Conservation (phyloP, 1,140 invertebrate genomes). For the Parapsyche elsis region DNA sequence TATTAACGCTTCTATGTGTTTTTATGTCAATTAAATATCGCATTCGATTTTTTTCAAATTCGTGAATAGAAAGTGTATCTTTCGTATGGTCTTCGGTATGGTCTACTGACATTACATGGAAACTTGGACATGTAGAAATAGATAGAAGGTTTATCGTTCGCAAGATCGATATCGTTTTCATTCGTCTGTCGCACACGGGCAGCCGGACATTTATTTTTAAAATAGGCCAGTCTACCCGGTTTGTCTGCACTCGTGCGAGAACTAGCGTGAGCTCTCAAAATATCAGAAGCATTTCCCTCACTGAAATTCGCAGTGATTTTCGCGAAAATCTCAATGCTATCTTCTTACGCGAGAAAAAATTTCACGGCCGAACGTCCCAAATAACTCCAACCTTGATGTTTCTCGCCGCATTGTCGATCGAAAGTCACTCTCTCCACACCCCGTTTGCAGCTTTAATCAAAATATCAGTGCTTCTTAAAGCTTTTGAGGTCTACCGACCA, state of each 20-base stretch:
- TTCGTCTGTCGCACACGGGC: background rate
- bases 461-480: no score
- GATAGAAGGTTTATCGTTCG: background rate
- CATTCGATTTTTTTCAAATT: no score
- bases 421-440: background rate
- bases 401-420: background rate
- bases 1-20: no score
- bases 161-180: slow-evolving; percentile 13
- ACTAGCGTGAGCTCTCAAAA: slow-evolving; percentile 8
- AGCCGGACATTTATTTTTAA: slow-evolving; percentile 36
- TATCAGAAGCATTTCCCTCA: slow-evolving; percentile 17
- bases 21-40: no score
- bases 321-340: slow-evolving; percentile 16
- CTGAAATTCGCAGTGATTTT: background rate
- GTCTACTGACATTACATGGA: no score
- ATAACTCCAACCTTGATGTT: slow-evolving; percentile 17
- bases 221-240: slow-evolving; percentile 34
- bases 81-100: no score
- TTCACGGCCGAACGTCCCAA: slow-evolving; percentile 12
- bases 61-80: no score
- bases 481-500: no score
- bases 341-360: background rate
- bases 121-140: background rate
- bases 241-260: slow-evolving; percentile 5
- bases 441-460: background rate